Evolutionary conservation across 2,888 invertebrate species (phyloP).

Genomic region (Chelonus formosanus): DNA sequence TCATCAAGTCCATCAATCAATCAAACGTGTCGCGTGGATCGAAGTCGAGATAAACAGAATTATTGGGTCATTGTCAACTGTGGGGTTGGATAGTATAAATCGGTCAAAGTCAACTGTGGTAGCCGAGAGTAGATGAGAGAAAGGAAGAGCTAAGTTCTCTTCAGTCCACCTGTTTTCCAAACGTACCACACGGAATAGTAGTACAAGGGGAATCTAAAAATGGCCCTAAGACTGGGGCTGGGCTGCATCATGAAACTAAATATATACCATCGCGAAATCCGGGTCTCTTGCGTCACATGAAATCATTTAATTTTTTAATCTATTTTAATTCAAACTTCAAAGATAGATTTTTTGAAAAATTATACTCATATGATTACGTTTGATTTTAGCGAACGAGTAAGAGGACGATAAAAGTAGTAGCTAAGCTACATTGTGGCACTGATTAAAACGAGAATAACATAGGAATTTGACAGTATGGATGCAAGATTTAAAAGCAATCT

Average conservation of each 20-base stretch:
- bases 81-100: slow-evolving; percentile 43
- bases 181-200: neutral
- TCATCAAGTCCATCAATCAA: neutral
- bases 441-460: slow-evolving; percentile 1
- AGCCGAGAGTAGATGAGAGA: slow-evolving; percentile 18
- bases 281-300: slow-evolving; percentile 52
- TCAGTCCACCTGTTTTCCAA: slow-evolving; percentile 59
- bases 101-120: slow-evolving; percentile 61
- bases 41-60: slow-evolving; percentile 25
- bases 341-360: neutral
- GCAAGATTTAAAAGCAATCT: slow-evolving; percentile 83
- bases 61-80: slow-evolving; percentile 52
- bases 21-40: slow-evolving; percentile 1
- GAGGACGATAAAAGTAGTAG: slow-evolving; percentile 68
- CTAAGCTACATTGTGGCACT: slow-evolving; percentile 42
- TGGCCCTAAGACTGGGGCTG: slow-evolving; percentile 55
- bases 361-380: slow-evolving; percentile 13
- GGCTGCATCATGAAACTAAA: slow-evolving; percentile 60
- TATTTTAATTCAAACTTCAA: slow-evolving; percentile 7
- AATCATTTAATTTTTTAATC: slow-evolving; percentile 23
- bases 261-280: slow-evolving; percentile 60
- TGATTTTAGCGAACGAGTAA: slow-evolving; percentile 76
- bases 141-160: slow-evolving; percentile 18
- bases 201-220: slow-evolving; percentile 52
- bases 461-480: slow-evolving; percentile 71